A percentile compares a stretch with the other conserved stretches of the same genome.
phyloP scores from a whole-genome alignment of 2,113 vertebrate genomes.

The Petaurus breviceps region DNA sequence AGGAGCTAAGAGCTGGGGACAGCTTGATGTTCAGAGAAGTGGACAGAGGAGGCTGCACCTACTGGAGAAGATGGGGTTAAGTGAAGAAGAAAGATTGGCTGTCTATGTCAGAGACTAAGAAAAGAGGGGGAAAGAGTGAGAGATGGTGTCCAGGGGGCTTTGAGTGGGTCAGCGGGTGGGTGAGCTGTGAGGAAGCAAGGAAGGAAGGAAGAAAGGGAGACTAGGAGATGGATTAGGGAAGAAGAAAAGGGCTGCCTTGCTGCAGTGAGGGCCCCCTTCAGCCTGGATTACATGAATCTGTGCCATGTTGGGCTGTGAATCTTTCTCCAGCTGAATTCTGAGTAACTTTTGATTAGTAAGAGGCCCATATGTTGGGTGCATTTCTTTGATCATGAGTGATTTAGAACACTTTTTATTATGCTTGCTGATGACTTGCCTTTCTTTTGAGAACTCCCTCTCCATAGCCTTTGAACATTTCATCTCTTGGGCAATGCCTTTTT shows the following conservation, averaged over 20 bases:
- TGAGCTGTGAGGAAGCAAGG: background rate
- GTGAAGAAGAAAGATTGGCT: background rate
- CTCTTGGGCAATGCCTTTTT: background rate
- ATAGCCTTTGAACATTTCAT: background rate
- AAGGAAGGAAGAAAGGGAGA: background rate
- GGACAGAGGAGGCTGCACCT: background rate
- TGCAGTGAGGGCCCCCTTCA: background rate
- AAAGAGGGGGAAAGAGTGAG: background rate
- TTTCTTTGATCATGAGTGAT: background rate
- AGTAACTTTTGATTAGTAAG: background rate
- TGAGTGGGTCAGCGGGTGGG: background rate
- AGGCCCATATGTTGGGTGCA: background rate
- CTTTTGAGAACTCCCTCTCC: background rate
- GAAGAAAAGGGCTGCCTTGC: background rate
- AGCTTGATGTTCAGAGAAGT: no score
- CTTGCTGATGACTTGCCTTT: background rate
- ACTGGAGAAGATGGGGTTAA: background rate
- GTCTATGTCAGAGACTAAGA: background rate
- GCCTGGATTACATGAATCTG: background rate
- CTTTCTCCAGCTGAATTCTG: background rate
- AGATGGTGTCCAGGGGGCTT: background rate
- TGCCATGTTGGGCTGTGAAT: background rate
- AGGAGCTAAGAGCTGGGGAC: background rate
- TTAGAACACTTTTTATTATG: background rate
- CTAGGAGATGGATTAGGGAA: background rate